Evolutionary conservation across 2,888 invertebrate species (phyloP).

Genomic region (Parthenolecanium corni): DNA sequence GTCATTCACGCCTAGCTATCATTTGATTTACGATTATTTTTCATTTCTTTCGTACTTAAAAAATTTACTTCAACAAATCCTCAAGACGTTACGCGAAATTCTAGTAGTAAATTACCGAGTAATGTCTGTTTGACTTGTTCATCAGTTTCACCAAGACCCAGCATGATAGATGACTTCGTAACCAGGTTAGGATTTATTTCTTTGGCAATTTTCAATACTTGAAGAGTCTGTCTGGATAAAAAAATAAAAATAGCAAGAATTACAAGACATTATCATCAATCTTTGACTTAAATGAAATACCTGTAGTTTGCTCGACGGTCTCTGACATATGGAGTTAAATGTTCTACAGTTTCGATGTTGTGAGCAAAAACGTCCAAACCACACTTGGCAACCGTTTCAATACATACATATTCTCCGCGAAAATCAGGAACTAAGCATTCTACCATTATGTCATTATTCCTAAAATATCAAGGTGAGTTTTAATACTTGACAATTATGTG

Average conservation of each 20-base stretch:
- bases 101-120: too few species aligned
- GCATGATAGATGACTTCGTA: conserved; percentile 97
- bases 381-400: conserved; percentile 61
- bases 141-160: conserved; percentile 87
- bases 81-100: too few species aligned
- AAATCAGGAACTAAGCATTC: conserved; percentile 98
- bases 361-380: conserved; percentile 96
- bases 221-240: conserved; percentile 60
- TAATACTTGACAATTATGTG: not conserved
- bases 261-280: not conserved
- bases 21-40: too few species aligned
- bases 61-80: too few species aligned
- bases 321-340: conserved; percentile 78
- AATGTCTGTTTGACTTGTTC: conserved; percentile 75
- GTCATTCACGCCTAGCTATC: too few species aligned
- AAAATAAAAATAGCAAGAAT: not conserved
- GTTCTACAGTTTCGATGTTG: conserved; percentile 93
- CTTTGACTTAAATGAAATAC: conserved; percentile 38
- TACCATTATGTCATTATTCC: conserved; percentile 74
- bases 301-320: conserved; percentile 84
- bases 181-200: conserved; percentile 64
- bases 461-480: conserved; percentile 32
- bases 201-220: conserved; percentile 72
- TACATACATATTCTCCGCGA: conserved; percentile 61
- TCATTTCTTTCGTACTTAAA: too few species aligned